Conservation (phyloP, 37 sponge, comb jelly and placozoan genomes). For the Haliclona indistincta region DNA sequence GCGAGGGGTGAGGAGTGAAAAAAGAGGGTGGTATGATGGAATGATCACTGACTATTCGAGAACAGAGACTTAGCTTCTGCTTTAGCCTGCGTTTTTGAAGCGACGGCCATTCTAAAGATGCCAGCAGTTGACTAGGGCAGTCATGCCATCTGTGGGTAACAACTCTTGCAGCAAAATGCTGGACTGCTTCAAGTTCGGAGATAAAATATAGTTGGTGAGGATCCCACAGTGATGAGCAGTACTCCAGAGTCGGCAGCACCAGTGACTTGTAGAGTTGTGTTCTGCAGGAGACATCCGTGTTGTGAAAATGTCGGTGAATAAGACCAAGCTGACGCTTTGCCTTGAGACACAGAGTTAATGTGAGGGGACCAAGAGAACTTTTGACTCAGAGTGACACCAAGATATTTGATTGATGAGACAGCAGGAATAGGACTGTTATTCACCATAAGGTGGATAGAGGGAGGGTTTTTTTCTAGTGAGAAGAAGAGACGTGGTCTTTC, state of each 20-base stretch:
- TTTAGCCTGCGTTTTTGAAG: neutral
- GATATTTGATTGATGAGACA: slow-evolving; percentile 1
- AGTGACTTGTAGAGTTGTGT: no score
- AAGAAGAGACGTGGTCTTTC: slow-evolving; percentile 1
- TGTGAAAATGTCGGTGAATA: neutral
- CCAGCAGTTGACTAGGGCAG: neutral
- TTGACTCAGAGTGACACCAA: slow-evolving; percentile 13
- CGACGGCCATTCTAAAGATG: slow-evolving; percentile 14
- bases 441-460: neutral
- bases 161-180: slow-evolving; percentile 3
- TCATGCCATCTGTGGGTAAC: neutral
- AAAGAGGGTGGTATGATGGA: neutral
- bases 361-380: slow-evolving; percentile 25
- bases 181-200: slow-evolving; percentile 4
- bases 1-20: neutral
- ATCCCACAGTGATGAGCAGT: slow-evolving; percentile 18
- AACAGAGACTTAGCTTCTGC: neutral
- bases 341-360: slow-evolving; percentile 7
- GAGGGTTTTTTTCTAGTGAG: neutral
- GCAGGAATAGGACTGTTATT: neutral
- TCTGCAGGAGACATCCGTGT: no score
- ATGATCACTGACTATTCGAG: neutral
- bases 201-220: neutral
- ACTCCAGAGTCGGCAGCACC: slow-evolving; percentile 16
- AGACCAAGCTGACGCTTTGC: slow-evolving; percentile 27